Evolutionary conservation across 2,888 invertebrate species (phyloP), one percentile per base, ranked within the genome.

Genomic region (Agrochola circellaris): DNA sequence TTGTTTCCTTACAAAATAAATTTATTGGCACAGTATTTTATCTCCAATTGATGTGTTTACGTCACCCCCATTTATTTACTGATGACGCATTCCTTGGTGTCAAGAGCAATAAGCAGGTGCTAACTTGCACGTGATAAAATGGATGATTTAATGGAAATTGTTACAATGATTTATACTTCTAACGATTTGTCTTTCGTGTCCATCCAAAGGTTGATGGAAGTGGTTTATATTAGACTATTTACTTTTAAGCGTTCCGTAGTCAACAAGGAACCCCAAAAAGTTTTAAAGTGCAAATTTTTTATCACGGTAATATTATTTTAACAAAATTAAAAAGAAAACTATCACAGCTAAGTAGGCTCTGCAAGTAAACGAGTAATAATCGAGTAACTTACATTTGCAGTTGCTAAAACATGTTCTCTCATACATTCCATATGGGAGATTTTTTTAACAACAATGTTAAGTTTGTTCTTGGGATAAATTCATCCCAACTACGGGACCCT

Each of bases 61-160:
- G 72, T 85, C 69, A 77, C 26, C 23, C 26, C 23, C 56, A 71
- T 72, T 80, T 78, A 76, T 85, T 80, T 62, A 30, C 58, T 26
- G 75, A 77, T 77, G 79, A 82, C 75, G 69, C 58, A 66, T 85
- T 80, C 70, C 51, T 58, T 67, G 38, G 58, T 23, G 69, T 61
- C 6, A 69, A 82, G 76, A 82, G 48, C 17, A 38, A 42, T 61
- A 65, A 51, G 42, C 54, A 78, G 45, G 51, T 60, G 77, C 45
- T 54, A 51, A 79, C 20, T 54, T 56, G 38, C 64, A 62, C 62
- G 54, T 54, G 61, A 45, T 54, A 58, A 45, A 75, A 30, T 64
- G 7, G 4, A 51, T 67, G 51, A 58, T 30, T 70, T 77, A 11
- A 61, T 23, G 20, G 54, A 42, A 65, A 66, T 60, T 60, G 1